phyloP scores from a whole-genome alignment of 2,888 invertebrate genomes.

The Agrotis ipsilon region DNA sequence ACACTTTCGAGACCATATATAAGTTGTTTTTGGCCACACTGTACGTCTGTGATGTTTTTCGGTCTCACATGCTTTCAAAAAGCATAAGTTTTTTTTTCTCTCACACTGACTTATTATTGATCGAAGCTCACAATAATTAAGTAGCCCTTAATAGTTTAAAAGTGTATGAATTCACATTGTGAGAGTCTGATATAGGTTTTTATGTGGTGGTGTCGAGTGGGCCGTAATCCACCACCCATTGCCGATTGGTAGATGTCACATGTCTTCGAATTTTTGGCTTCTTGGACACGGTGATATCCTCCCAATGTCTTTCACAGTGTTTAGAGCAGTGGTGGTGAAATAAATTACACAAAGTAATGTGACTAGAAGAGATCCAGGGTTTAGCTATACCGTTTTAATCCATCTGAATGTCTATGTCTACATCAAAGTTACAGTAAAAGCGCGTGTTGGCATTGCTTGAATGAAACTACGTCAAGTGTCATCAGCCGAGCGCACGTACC shows the following conservation, averaged over 20 bases:
- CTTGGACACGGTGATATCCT: too few relatives aligned
- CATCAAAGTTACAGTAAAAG: conserved; percentile 27
- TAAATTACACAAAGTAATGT: background rate
- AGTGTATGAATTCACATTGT: too few relatives aligned
- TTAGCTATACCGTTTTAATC: background rate
- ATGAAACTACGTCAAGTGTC: conserved; percentile 30
- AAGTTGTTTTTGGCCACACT: conserved; percentile 45
- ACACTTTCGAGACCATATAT: conserved; percentile 48
- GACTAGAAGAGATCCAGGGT: background rate
- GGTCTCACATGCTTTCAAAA: conserved; percentile 1
- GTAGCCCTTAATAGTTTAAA: too few relatives aligned
- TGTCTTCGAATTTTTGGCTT: too few relatives aligned
- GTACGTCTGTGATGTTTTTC: background rate
- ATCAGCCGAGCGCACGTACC: conserved; percentile 4
- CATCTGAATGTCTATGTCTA: background rate
- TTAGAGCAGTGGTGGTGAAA: too few relatives aligned
- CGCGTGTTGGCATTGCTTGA: conserved; percentile 52
- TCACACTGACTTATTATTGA: too few relatives aligned
- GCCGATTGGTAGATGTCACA: too few relatives aligned
- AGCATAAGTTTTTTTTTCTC: background rate
- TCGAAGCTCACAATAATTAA: too few relatives aligned
- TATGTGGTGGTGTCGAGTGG: too few relatives aligned
- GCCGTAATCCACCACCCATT: too few relatives aligned
- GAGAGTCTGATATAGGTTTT: too few relatives aligned
- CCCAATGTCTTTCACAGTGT: too few relatives aligned